phyloP scores from a whole-genome alignment of 2,113 vertebrate genomes.

The Ctenodactylus gundi region DNA sequence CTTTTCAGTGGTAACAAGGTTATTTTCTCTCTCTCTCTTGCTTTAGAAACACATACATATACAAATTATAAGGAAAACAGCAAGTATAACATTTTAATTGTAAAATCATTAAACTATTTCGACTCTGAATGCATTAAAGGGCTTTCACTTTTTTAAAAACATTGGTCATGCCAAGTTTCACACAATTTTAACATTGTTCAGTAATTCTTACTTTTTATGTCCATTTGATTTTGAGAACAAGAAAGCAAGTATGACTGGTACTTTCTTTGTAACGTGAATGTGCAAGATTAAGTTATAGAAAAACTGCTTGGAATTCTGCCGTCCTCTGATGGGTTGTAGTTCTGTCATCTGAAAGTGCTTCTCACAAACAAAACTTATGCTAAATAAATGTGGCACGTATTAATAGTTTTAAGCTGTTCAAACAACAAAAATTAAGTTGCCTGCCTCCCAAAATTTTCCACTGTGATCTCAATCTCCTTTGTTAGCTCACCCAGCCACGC shows the following conservation, averaged over 20 bases:
- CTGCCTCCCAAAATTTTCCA: conserved; percentile 83
- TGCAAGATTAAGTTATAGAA: conserved; percentile 72
- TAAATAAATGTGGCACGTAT: conserved; percentile 75
- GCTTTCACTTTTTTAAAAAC: conserved; percentile 45
- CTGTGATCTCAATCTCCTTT: conserved; percentile 78
- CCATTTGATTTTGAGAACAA: conserved; percentile 42
- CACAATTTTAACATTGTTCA: conserved; percentile 35
- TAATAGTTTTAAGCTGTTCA: conserved; percentile 79
- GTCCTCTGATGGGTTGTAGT: conserved; percentile 31
- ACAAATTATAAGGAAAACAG: background rate
- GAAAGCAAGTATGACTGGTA: background rate
- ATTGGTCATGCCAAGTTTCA: conserved; percentile 5
- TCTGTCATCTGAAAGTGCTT: conserved; percentile 67
- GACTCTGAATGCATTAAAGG: conserved; percentile 6
- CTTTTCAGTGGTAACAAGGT: background rate
- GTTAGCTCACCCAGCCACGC: conserved; percentile 71
- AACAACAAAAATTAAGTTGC: conserved; percentile 85
- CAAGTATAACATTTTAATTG: background rate
- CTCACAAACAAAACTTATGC: conserved; percentile 55
- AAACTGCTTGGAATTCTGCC: conserved; percentile 27
- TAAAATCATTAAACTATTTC: background rate
- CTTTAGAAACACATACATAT: background rate
- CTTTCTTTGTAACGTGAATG: conserved; percentile 19
- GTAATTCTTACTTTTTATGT: conserved; percentile 35
- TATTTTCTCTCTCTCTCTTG: background rate